Evolutionary conservation across 2,888 invertebrate species (phyloP), one percentile per base, ranked within the genome.

Genomic region (Empis livida): DNA sequence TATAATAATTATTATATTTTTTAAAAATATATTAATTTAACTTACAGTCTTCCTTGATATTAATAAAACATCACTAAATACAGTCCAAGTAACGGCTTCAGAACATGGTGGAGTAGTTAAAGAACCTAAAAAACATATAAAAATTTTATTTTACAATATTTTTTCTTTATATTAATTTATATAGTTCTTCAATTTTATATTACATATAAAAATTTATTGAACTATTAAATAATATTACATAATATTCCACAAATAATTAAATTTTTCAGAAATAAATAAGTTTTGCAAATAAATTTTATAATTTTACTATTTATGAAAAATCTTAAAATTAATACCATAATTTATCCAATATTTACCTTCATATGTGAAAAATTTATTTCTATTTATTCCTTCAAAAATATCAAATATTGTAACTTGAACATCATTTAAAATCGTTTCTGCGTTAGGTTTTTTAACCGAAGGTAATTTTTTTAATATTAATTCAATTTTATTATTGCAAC

Each of bases 71-170:
- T 75, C 69, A 0, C 71, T 68, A 49, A 80, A 73, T 1, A 87
- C 73, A 23, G 82, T 80, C 83, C 85, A 86, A 9, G 75, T 73
- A 37, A 85, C 82, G 0, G 73, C 73, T 57, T 86, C 84, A 44
- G 77, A 76, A 60, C 86, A 87, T 1, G 61, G 72, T 1, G 86
- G 86, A 0, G 85, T 84, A 6, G 86, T 86, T 42, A 86, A 69
- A 0, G 85, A 86, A 0, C 86, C 86, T 42, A 30, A 5, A 27
- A 10, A 27, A 13, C 49, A 44, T 40, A 50, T 40, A 15, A 27
- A 31, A n/a, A n/a, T n/a, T n/a, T n/a, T n/a, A n/a, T n/a, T n/a
- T n/a, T n/a, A n/a, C n/a, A n/a, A n/a, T n/a, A n/a, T n/a, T n/a
- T n/a, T n/a, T n/a, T n/a, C n/a, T n/a, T n/a, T n/a, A n/a, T n/a